These are phyloP conservation scores for Peromyscus aztecus DNA, from an alignment of 2,797 vertebrate species.

Conservation along the genomic window DNA sequence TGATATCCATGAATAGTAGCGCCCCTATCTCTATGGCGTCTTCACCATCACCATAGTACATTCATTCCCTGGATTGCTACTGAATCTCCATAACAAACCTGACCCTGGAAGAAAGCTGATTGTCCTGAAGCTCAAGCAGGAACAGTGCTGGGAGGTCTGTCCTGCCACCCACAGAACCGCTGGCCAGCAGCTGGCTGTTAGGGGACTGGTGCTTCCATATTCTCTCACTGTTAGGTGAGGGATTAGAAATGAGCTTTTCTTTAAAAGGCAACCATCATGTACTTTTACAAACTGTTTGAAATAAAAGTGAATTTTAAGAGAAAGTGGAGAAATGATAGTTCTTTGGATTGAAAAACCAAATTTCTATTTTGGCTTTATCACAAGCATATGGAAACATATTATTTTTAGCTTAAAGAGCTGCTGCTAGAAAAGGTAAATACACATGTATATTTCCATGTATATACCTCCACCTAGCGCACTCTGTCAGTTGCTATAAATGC, in stretches of 20 bases:
- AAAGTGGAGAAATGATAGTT: background rate
- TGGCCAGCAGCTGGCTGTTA: background rate
- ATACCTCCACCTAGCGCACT: background rate
- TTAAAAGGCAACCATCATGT: background rate
- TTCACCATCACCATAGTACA: background rate
- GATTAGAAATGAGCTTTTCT: background rate
- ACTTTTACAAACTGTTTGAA: slow-evolving; percentile 29
- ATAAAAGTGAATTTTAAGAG: slow-evolving; percentile 26
- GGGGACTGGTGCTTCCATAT: background rate
- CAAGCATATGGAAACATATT: background rate
- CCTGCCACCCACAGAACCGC: background rate
- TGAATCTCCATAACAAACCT: background rate
- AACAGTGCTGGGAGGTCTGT: background rate
- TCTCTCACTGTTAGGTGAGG: background rate
- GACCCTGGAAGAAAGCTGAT: background rate
- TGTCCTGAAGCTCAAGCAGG: background rate
- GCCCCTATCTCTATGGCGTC: background rate
- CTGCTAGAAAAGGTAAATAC: background rate
- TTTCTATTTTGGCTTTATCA: slow-evolving; percentile 39
- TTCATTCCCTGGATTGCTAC: background rate
- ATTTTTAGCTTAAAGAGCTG: slow-evolving; percentile 11
- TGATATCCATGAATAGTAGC: background rate
- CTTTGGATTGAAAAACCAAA: background rate
- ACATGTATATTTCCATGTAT: background rate
- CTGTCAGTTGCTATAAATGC: background rate